phyloP scores from a whole-genome alignment of 2,888 invertebrate genomes.

The Stenurella melanura region DNA sequence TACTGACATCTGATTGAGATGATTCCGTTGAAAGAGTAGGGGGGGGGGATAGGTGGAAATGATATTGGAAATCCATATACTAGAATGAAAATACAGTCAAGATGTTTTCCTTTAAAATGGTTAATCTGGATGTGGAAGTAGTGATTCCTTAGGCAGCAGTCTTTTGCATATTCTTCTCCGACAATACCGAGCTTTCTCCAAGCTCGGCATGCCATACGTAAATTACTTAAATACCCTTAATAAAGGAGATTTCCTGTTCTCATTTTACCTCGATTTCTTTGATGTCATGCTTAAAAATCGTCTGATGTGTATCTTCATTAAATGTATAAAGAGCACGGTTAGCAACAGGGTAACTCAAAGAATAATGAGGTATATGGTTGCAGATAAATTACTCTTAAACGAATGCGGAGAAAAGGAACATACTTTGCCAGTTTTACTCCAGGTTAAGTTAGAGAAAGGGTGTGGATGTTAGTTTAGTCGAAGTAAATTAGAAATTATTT shows the following conservation, averaged over 20 bases:
- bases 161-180: too few species aligned
- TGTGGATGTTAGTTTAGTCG: neutral
- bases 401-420: neutral
- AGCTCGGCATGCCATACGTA: neutral
- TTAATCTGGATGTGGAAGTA: too few species aligned
- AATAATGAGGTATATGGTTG: neutral
- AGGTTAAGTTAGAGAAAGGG: conserved; percentile 1
- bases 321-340: neutral
- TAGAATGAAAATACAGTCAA: too few species aligned
- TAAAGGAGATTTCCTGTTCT: neutral
- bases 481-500: conserved; percentile 3
- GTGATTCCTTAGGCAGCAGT: too few species aligned
- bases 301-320: conserved; percentile 10
- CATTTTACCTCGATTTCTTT: neutral
- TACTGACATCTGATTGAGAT: too few species aligned
- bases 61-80: too few species aligned
- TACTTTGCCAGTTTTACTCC: neutral
- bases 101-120: too few species aligned
- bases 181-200: too few species aligned
- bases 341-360: neutral
- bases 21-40: too few species aligned
- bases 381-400: neutral
- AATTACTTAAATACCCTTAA: neutral
- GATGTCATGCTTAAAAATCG: conserved; percentile 7
- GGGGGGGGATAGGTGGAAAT: too few species aligned